A percentile compares a stretch with the other conserved stretches of the same genome.
Evolutionary conservation across 2,888 invertebrate genomes (phyloP).

Genomic region (Vannuccia rotundouncinata): DNA sequence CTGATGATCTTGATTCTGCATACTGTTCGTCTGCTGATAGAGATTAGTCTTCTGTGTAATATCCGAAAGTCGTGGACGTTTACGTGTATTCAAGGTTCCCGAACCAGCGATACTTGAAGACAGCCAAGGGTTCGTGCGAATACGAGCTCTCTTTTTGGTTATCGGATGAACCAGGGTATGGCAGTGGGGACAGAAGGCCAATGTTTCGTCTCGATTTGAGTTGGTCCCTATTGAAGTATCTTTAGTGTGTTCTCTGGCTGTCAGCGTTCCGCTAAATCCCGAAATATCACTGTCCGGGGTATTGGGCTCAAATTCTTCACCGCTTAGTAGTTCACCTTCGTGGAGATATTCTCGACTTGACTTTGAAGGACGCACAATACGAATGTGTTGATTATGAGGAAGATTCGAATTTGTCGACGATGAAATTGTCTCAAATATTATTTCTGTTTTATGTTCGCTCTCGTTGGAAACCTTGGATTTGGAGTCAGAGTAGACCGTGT

Average conservation of each 20-base stretch:
- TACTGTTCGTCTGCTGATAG: not conserved
- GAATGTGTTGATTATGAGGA: not conserved
- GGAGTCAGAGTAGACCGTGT: not conserved
- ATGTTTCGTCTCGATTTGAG: not conserved
- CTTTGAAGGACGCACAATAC: not conserved
- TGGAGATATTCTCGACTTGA: not conserved
- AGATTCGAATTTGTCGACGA: not conserved
- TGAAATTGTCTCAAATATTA: not conserved
- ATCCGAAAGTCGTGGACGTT: not conserved
- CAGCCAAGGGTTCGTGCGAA: conserved; percentile 28
- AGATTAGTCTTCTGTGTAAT: not conserved
- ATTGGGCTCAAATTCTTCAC: not conserved
- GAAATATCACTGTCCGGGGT: conserved; percentile 1
- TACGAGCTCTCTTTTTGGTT: not conserved
- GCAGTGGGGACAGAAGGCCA: conserved; percentile 18
- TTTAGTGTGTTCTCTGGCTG: not conserved
- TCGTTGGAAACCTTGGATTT: not conserved
- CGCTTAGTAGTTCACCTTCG: conserved; percentile 6
- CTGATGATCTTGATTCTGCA: not conserved
- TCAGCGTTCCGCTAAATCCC: not conserved
- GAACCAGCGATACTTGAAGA: not conserved
- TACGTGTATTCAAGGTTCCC: not conserved
- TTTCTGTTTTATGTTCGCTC: not conserved
- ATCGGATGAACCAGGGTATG: not conserved
- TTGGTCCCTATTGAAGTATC: not conserved